A percentile compares a stretch with the other conserved stretches of the same genome.
phyloP scores from a whole-genome alignment of 2,888 invertebrate species.

The Malthinus seriepunctatus region DNA sequence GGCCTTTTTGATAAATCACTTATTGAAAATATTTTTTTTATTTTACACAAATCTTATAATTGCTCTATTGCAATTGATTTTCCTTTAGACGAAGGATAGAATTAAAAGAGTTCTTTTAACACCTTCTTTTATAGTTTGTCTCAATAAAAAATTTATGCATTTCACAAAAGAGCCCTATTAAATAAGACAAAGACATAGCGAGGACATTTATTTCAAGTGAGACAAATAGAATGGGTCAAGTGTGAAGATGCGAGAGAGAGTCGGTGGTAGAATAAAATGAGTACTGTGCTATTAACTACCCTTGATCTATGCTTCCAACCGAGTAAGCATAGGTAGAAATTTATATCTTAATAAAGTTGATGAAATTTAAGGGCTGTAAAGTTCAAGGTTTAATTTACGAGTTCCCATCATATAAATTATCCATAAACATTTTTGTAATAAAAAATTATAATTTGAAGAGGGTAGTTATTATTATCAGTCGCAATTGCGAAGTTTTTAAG shows the following conservation, averaged over 20 bases:
- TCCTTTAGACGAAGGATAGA: not conserved
- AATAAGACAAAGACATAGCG: constrained; percentile 16
- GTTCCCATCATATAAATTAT: not conserved
- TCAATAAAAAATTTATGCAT: constrained; percentile 24
- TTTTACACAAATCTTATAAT: too few species aligned
- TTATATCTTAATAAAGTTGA: not conserved
- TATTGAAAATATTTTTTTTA: too few species aligned
- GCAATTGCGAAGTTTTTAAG: too few species aligned
- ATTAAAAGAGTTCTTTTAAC: not conserved
- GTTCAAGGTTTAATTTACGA: not conserved
- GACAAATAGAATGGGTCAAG: constrained; percentile 14
- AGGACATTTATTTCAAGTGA: constrained; percentile 22
- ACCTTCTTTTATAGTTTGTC: not conserved
- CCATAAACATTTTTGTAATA: not conserved
- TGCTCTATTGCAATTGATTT: not conserved
- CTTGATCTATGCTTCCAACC: constrained; percentile 19
- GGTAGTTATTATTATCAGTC: too few species aligned
- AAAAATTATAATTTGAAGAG: too few species aligned
- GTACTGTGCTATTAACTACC: constrained; percentile 23
- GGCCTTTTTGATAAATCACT: too few species aligned
- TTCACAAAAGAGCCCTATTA: constrained; percentile 10
- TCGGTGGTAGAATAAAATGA: constrained; percentile 19
- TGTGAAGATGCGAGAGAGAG: constrained; percentile 17
- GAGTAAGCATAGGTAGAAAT: not conserved
- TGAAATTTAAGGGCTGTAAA: not conserved